Base-by-base conservation (phyloP, 2,797 vertebrate genomes). In the Falco berigora region DNA sequence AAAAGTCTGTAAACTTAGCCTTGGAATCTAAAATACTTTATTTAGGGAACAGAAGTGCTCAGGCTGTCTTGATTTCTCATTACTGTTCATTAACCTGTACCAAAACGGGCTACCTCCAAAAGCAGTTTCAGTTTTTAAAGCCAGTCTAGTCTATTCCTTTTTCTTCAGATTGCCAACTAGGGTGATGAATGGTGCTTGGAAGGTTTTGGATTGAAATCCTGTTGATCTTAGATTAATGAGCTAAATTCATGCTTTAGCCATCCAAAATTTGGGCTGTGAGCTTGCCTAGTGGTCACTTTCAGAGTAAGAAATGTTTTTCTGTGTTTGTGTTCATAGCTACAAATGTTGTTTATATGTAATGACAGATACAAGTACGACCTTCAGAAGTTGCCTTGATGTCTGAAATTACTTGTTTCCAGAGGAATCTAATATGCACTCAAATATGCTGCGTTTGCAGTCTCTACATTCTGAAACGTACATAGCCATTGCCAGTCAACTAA, bases 351-450 rank as follows among this genome's bases (percentile, higher is more conserved):
- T 90, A 17, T 94, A 47, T 80, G 38, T 87, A 80, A 96, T 46
- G 81, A 9, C 63, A 72, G 95, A 55, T 71, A 49, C 55, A 88
- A 96, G 78, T 66, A 90, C 1, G 66, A 80, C 76, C 25, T 77
- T 96, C 53, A 79, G 62, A 95, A 76, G 47, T 85, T 88, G 76
- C 89, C 88, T 68, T 71, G 61, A 52, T 96, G 66, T 91, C 94
- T 96, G 69, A 85, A 84, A 82, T 97, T 42, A 44, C 75, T 97
- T 94, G 77, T 94, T 96, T 91, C 86, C 62, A 72, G 46, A 73
- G 87, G 80, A 95, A 80, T 94, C 49, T 73, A 27, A 53, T 62
- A 40, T 88, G 53, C 36, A 55, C 71, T 96, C 79, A 71, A 68
- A 94, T 55, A 32, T 91, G 91, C 92, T 90, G 83, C 3, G 38